Evolutionary conservation across 2,113 vertebrate genomes (phyloP), one percentile per base, ranked within the genome.

Genomic region (Hepsetus odoe): DNA sequence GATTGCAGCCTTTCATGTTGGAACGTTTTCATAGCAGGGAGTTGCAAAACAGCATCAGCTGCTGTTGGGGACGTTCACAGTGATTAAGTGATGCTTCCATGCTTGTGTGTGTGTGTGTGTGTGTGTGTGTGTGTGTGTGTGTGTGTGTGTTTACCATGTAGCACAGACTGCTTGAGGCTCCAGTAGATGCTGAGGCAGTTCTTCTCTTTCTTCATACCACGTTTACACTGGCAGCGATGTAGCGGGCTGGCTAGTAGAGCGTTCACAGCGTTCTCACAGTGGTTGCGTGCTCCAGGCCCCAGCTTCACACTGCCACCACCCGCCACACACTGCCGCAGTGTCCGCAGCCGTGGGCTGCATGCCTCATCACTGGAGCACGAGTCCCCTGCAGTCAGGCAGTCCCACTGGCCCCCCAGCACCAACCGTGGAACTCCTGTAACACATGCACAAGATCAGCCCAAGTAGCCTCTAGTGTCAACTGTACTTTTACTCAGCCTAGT

Each of bases 121-220:
- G 42, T 40, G 33, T 66, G n/a, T 55, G 58, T 65, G 61, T 49
- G 55, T 38, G 42, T 62, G 64, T 33, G 72, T 55, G 66, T 20
- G 35, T 2, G 35, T 72, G 8, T 58, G 58, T 38, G 5, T 88
- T 90, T 55, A 98, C 96, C 96, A 76, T 96, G 95, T 88, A 96
- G 89, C 80, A 96, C 80, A 0, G 95, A 96, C 89, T 97, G 95
- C 87, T 96, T 95, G 79, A 98, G 94, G 81, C 95, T 97, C 96
- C 96, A 98, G 91, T 97, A 98, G 89, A 98, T 96, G 0, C 95
- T 96, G 24, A 98, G 80, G 81, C 96, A 98, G 88, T 96, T 95
- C 86, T 98, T 98, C 86, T 98, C 96, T 82, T 91, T 95, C 79
- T 97, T 98, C 96, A 97, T 97, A 73, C 96, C 96, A 2, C 96